Evolutionary conservation across 2,888 invertebrate species (phyloP), one percentile per base, ranked within the genome.

Genomic region (Selenia dentaria): DNA sequence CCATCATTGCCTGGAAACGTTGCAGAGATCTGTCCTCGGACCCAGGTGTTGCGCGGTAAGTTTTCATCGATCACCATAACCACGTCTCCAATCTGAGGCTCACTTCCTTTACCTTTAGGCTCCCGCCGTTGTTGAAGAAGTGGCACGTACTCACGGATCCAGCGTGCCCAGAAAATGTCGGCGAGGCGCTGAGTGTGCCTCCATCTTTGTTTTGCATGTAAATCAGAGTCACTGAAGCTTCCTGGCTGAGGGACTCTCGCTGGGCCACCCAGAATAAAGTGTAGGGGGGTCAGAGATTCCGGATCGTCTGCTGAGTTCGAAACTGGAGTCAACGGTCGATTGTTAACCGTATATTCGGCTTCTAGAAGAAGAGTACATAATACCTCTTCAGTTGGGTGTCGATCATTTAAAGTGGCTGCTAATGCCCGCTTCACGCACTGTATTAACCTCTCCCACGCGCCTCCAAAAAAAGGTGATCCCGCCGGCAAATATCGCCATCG

Each of bases 101-200:
- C 9, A 4, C 29, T 8, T 16, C 29, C 29, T 6, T n/a, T 14
- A 3, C 13, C 8, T 14, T 10, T 14, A 25, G 38, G 9, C 18
- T 39, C 39, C n/a, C 31, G 34, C 4, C 22, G 45, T n/a, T 16
- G 11, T 34, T 34, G 39, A 1, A 41, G 22, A 0, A 33, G 28
- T 2, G 45, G 45, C 6, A 56, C 35, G 16, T 53, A 56, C 12
- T 58, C 57, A 0, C 29, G 10, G 0, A 57, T 8, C 55, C 57
- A 59, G 5, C 56, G 39, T 0, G 11, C 0, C 54, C 57, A 54
- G 11, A 57, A 54, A 0, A 31, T n/a, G 27, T 57, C 57, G 0
- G 29, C 29, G n/a, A 29, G 29, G 14, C 16, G 14, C 29, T 29
- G 29, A 4, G 14, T n/a, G 29, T 29, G 29, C 9, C 29, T 13